Base-by-base conservation (phyloP, 2,888 invertebrate species). In the Siphlonurus alternatus region DNA sequence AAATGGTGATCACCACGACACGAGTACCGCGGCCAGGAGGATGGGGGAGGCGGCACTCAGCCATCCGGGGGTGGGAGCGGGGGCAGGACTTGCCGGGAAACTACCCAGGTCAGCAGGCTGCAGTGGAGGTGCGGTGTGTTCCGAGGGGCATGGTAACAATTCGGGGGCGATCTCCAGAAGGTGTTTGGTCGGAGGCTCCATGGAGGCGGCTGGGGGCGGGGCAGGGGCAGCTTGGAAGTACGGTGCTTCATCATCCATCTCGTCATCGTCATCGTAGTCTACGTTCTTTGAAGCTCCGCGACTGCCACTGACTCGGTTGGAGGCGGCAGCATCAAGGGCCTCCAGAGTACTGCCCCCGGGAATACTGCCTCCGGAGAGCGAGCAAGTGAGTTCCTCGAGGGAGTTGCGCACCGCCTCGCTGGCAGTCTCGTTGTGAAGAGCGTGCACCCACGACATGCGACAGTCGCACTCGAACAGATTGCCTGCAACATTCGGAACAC, bases 391-490 rank as follows among this genome's bases (percentile, higher is more conserved):
- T 66, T 84, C 81, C 70, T 88, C 87, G 63, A 90, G 77, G 38
- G 84, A 82, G 69, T 82, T 81, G 69, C 81, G 83, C 68, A 88
- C 82, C 71, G 82, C 81, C 69, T 80, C 79, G 73, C 86, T 88
- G 74, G 83, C 83, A 68, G 90, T 89, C 69, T 88, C 87, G 75
- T 87, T 85, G 67, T 83, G 81, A 66, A 91, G 77, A 60, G 79
- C 79, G 76, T 86, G 86, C 77, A 90, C 83, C 91, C 91, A 91
- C 69, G 84, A 82, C 69, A 91, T 78, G 69, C 87, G 84, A 75
- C 90, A 90, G 79, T 90, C 89, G 77, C 91, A 92, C 70, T 84
- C 81, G 76, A 91, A 86, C 74, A 83, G 84, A 78, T 91, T 92
- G 71, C 86, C 91, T 92, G 85, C 62, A 79, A 80, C 73, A 38